These are phyloP conservation scores for Drosophila gunungcola DNA, from an alignment of 1,140 invertebrate species.

Conservation along the genomic window DNA sequence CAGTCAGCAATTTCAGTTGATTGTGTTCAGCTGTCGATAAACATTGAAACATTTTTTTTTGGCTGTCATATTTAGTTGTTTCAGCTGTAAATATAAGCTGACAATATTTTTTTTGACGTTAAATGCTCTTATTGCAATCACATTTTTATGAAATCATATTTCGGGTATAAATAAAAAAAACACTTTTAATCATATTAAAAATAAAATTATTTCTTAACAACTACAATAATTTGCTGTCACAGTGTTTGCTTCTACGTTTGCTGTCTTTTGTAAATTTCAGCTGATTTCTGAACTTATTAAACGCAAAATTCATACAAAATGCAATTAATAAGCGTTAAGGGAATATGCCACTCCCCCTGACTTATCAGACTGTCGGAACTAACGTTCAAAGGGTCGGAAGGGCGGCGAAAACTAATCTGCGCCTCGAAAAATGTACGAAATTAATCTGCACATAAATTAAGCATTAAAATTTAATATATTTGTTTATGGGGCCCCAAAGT, in stretches of 20 bases:
- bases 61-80: conserved; percentile 1
- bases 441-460: conserved; percentile 68
- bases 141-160: no score
- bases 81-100: no score
- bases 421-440: conserved; percentile 65
- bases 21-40: neutral
- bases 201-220: no score
- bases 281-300: conserved; percentile 17
- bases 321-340: conserved; percentile 30
- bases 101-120: no score
- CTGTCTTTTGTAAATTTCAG: no score
- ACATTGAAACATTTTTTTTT: no score
- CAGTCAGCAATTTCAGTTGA: neutral
- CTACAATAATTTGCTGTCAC: no score
- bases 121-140: no score
- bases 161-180: no score
- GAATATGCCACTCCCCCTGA: conserved; percentile 6
- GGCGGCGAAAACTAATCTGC: conserved; percentile 53
- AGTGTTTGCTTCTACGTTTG: no score
- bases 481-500: conserved; percentile 57
- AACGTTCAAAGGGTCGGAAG: neutral
- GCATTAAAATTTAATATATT: conserved; percentile 71
- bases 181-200: no score
- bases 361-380: conserved; percentile 6
- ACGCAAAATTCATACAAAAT: conserved; percentile 33